Conservation (phyloP, 2,888 invertebrate species). For the Opisthograptis luteolata region DNA sequence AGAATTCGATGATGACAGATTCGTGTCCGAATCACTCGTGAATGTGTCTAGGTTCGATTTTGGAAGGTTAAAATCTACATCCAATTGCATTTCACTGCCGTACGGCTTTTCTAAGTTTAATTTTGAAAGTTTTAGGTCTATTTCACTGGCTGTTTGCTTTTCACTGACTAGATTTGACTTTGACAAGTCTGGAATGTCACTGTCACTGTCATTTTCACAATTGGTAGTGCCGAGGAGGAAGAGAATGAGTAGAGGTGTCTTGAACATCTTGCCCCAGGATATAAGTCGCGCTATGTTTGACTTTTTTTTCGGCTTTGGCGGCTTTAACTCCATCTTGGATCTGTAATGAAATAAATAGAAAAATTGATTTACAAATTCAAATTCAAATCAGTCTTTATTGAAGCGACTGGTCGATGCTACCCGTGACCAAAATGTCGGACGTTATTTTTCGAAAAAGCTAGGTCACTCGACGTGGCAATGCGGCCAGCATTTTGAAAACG, state of each 20-base stretch:
- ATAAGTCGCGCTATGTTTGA: conserved; percentile 57
- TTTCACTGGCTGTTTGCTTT: conserved; percentile 16
- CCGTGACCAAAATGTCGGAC: too few relatives aligned
- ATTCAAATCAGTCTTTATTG: too few relatives aligned
- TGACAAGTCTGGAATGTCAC: conserved; percentile 40
- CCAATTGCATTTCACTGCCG: conserved; percentile 1
- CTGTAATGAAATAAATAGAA: conserved; percentile 49
- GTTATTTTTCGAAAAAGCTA: too few relatives aligned
- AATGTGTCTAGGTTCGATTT: conserved; percentile 4
- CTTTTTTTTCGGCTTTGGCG: conserved; percentile 76
- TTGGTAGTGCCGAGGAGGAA: conserved; percentile 69
- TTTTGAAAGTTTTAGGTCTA: conserved; percentile 7
- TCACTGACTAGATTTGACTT: conserved; percentile 11
- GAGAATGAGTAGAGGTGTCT: conserved; percentile 66
- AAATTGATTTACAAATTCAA: too few relatives aligned
- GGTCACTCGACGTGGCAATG: too few relatives aligned
- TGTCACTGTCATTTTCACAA: conserved; percentile 64
- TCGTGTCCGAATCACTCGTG: not conserved
- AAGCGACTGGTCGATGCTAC: too few relatives aligned
- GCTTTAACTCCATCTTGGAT: conserved; percentile 73
- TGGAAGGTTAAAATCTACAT: not conserved
- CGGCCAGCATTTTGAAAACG: too few relatives aligned
- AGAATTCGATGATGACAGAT: conserved; percentile 5
- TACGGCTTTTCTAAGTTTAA: conserved; percentile 4
- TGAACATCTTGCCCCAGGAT: conserved; percentile 69